Percentiles rank a stretch among this genome's conserved stretches.
These are phyloP conservation scores for Microcaecilia unicolor DNA, from an alignment of 2,797 vertebrate species.

Conservation along the genomic window DNA sequence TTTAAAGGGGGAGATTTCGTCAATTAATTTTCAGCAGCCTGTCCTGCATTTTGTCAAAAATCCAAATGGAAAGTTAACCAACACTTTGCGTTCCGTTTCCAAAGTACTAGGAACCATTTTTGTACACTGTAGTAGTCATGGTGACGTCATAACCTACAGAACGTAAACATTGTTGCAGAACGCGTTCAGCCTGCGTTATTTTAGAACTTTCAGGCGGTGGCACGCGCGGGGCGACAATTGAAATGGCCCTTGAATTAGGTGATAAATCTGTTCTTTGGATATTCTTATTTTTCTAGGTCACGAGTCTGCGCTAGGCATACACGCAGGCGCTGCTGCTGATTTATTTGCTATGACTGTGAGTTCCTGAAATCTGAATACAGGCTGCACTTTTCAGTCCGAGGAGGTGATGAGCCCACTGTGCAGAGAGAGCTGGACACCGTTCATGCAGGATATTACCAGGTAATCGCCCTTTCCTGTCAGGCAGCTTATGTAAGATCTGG, in stretches of 20 bases:
- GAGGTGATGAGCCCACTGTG: too few relatives aligned
- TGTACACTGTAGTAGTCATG: constrained; percentile 49
- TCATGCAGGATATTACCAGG: too few relatives aligned
- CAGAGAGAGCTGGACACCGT: too few relatives aligned
- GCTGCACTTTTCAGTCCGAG: background rate
- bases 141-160: constrained; percentile 77
- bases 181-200: constrained; percentile 43
- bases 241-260: constrained; percentile 6
- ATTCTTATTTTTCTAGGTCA: constrained; percentile 37
- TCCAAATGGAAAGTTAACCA: constrained; percentile 35
- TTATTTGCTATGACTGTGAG: constrained; percentile 14
- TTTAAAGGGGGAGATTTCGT: constrained; percentile 64
- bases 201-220: constrained; percentile 11
- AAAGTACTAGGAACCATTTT: constrained; percentile 86
- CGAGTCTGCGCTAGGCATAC: constrained; percentile 22
- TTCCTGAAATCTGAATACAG: too few relatives aligned
- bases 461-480: too few relatives aligned
- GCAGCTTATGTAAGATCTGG: too few relatives aligned
- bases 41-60: constrained; percentile 40
- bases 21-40: constrained; percentile 56
- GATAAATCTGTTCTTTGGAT: constrained; percentile 5
- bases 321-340: constrained; percentile 30
- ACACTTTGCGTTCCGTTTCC: constrained; percentile 66
- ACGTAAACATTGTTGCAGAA: constrained; percentile 80
- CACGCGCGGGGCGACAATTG: constrained; percentile 3